phyloP scores from a whole-genome alignment of 2,797 vertebrate species.

The Sebastes steindachneri region DNA sequence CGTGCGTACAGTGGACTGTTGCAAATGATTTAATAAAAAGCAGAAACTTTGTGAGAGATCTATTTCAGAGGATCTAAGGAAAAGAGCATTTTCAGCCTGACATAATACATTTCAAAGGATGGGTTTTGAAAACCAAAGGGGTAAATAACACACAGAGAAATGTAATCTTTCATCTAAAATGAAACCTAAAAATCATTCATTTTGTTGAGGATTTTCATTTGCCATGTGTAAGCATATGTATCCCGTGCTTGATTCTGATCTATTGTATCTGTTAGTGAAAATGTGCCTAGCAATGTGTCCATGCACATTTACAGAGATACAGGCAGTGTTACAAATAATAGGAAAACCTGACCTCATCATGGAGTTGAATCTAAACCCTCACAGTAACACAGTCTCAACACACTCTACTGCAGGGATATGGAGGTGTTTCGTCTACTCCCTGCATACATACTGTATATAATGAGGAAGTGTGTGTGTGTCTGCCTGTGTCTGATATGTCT shows the following conservation, averaged over 20 bases:
- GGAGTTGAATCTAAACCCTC: background rate
- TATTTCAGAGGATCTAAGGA: background rate
- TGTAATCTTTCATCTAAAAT: background rate
- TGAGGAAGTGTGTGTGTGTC: background rate
- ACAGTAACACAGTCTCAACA: background rate
- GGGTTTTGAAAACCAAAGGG: background rate
- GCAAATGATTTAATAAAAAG: background rate
- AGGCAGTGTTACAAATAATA: background rate
- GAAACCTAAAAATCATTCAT: background rate
- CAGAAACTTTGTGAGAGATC: background rate
- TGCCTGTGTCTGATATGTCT: background rate
- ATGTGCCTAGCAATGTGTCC: background rate
- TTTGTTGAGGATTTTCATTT: background rate
- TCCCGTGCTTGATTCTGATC: background rate
- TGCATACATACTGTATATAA: background rate
- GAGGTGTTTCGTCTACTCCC: background rate
- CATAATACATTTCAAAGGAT: background rate
- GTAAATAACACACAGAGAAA: background rate
- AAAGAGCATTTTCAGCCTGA: background rate
- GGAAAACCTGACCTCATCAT: background rate
- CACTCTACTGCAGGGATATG: background rate
- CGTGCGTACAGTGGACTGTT: background rate
- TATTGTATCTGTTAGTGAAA: background rate
- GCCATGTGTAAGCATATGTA: background rate
- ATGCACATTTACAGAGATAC: background rate